Conservation (phyloP, 53 echinoderm and acorn worm species). For the Astropecten irregularis region DNA sequence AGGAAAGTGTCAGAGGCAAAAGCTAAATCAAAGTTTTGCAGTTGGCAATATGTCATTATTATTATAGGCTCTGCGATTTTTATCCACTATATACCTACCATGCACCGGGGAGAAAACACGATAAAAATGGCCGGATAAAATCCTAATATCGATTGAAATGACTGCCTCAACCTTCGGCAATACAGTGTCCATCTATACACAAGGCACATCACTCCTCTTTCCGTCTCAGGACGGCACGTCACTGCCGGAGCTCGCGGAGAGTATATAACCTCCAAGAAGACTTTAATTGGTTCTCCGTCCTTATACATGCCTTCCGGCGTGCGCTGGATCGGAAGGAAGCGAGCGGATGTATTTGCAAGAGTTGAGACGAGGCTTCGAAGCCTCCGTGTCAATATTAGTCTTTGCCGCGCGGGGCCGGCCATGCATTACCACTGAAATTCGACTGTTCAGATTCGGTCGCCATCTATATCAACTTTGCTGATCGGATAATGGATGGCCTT, state of each 20-base stretch:
- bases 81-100: too few species aligned
- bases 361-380: not conserved
- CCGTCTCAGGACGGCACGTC: not conserved
- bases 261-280: not conserved
- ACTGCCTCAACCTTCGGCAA: not conserved
- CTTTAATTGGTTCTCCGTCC: slow-evolving; percentile 1
- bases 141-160: not conserved
- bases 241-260: not conserved
- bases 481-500: not conserved
- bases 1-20: too few species aligned
- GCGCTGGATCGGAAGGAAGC: not conserved
- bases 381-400: not conserved
- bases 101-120: too few species aligned
- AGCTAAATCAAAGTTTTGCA: too few species aligned
- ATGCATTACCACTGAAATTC: too few species aligned
- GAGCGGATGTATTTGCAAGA: not conserved
- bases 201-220: too few species aligned
- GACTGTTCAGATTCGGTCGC: not conserved
- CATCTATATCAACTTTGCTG: not conserved
- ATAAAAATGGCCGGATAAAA: too few species aligned
- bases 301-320: not conserved
- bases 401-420: too few species aligned
- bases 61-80: too few species aligned
- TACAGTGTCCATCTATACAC: too few species aligned
- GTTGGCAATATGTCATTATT: too few species aligned